Base-by-base conservation (phyloP, 2,797 vertebrate genomes). In the Ambastaia sidthimunki region DNA sequence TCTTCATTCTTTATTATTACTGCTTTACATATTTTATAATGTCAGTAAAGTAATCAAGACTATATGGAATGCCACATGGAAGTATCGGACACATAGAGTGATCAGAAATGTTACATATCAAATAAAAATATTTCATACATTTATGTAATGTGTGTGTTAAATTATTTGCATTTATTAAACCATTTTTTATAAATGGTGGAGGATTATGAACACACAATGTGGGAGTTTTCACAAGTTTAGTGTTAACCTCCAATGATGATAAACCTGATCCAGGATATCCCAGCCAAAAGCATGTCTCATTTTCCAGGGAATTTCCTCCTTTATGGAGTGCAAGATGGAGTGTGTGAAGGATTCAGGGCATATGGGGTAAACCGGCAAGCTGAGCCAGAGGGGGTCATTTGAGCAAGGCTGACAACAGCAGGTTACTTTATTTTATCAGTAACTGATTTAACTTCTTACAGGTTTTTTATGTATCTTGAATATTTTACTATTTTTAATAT, bases 181-280 rank as follows among this genome's bases (percentile, higher is more conserved):
- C 57, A 28, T 5, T 71, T 71, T 31, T 28, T 28, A 28, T 47
- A 11, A 66, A 50, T 16, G 2, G 28, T 44, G 34, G 16, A 47
- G 54, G 52, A 21, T 76, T 70, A 57, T 55, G 31, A 81, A 76
- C 73, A 71, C 80, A 74, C 48, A 34, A 2, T 25, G 59, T 76
- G 74, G 66, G 69, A 76, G 50, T 80, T 67, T 73, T 57, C 41
- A 44, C 41, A 44, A 75, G 50, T 70, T 67, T 48, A 68, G 75
- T 72, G 81, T 82, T 76, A 72, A 21, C 55, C 80, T 82, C 19
- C 48, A 70, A 75, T 78, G 66, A 65, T 67, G 70, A 73, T 71
- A 52, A 81, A 83, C 84, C 74, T 85, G 80, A 84, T 86, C 79
- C 85, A 82, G 79, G 84, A 82, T 83, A 76, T 86, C 82, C 85